Evolutionary conservation across 2,888 invertebrate genomes (phyloP).

Genomic region (Muschampia plurimacula): DNA sequence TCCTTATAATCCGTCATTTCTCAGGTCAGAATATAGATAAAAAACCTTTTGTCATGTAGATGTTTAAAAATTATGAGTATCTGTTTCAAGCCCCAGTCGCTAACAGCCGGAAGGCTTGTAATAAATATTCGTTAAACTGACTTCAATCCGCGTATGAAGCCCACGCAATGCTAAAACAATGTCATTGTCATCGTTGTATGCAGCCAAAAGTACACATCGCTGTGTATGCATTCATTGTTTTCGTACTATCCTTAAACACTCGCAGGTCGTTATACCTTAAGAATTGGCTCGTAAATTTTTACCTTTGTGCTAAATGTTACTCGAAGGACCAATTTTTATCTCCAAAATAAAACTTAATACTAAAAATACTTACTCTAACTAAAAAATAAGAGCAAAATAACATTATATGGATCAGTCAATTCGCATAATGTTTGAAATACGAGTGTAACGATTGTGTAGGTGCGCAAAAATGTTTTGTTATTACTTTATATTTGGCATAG

Average conservation of each 20-base stretch:
- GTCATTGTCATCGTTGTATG: constrained; percentile 58
- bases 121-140: constrained; percentile 21
- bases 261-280: constrained; percentile 2
- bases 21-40: not conserved
- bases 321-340: constrained; percentile 18
- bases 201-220: constrained; percentile 26
- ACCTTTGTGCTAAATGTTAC: not conserved
- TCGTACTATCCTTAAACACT: constrained; percentile 56
- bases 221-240: constrained; percentile 62
- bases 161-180: constrained; percentile 57
- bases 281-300: not conserved
- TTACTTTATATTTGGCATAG: not conserved
- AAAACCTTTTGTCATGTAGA: not conserved
- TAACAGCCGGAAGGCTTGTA: constrained; percentile 1
- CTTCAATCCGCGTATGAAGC: constrained; percentile 17
- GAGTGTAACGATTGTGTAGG: not conserved
- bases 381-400: not conserved
- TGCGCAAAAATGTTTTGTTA: not conserved
- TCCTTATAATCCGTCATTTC: not conserved
- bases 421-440: not conserved
- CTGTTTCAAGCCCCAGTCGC: not conserved
- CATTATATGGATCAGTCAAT: not conserved
- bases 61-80: not conserved
- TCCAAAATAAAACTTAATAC: not conserved
- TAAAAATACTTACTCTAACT: not conserved